phyloP scores from a whole-genome alignment of 2,888 invertebrate genomes.

The Steromphala cineraria region DNA sequence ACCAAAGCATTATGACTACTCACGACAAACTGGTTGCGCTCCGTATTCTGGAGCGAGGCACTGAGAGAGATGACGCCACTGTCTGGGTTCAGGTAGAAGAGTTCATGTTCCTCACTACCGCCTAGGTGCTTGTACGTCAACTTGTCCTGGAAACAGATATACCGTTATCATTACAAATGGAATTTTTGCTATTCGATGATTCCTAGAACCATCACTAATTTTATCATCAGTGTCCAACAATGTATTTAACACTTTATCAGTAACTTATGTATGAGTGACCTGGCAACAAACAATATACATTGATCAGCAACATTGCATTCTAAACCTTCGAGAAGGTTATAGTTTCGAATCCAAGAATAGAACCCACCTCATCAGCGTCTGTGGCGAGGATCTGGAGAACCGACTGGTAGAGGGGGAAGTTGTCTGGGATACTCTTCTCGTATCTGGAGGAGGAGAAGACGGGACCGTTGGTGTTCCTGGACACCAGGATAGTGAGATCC shows the following conservation, averaged over 20 bases:
- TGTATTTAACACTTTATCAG: too few relatives aligned
- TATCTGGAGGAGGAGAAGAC: slow-evolving; percentile 45
- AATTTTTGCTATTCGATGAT: neutral
- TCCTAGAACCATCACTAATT: too few relatives aligned
- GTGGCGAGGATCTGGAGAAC: slow-evolving; percentile 87
- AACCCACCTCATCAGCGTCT: slow-evolving; percentile 87
- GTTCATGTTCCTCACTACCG: slow-evolving; percentile 32
- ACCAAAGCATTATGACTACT: slow-evolving; percentile 9
- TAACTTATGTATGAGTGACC: too few relatives aligned
- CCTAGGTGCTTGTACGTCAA: slow-evolving; percentile 31
- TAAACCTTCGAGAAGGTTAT: neutral
- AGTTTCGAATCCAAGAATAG: neutral
- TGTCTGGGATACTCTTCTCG: slow-evolving; percentile 54
- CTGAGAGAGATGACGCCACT: slow-evolving; percentile 48
- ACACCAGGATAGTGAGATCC: slow-evolving; percentile 50
- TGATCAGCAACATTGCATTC: neutral
- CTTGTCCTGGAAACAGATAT: slow-evolving; percentile 29
- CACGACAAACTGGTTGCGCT: slow-evolving; percentile 42
- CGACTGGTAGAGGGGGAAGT: slow-evolving; percentile 76
- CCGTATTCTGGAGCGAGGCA: slow-evolving; percentile 36
- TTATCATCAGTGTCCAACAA: too few relatives aligned
- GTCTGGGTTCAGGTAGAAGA: slow-evolving; percentile 52
- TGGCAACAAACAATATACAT: too few relatives aligned
- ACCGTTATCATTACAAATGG: neutral
- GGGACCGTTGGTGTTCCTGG: slow-evolving; percentile 56